Conservation (phyloP, 2,797 vertebrate species). For the Toxotes lorentzi region DNA sequence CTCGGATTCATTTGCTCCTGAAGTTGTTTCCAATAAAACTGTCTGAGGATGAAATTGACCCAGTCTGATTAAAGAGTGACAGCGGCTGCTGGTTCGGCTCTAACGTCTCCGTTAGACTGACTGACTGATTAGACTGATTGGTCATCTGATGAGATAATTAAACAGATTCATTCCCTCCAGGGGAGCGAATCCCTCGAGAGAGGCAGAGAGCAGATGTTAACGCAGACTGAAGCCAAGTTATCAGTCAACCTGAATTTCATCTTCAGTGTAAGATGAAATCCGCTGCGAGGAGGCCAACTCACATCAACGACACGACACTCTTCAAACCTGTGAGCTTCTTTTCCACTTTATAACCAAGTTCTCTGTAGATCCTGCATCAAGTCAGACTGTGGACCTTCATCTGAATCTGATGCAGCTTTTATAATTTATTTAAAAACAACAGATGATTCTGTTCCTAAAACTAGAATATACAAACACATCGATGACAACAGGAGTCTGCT, state of each 20-base stretch:
- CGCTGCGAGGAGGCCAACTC: neutral
- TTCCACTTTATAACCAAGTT: no score
- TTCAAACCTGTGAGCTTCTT: neutral
- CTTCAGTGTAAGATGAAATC: neutral
- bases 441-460: no score
- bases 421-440: no score
- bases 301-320: neutral
- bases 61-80: neutral
- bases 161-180: neutral
- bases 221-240: neutral
- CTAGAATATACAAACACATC: no score
- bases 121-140: constrained; percentile 14
- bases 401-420: no score
- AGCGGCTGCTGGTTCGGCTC: constrained; percentile 18
- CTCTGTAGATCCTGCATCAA: no score
- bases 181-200: neutral
- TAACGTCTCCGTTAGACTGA: neutral
- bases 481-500: no score
- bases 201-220: constrained; percentile 1
- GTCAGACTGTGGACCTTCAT: no score
- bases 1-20: neutral
- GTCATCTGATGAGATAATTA: constrained; percentile 24
- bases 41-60: neutral
- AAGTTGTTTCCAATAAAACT: neutral
- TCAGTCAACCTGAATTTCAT: neutral